Evolutionary conservation across 92 coral and sea anemone genomes (phyloP).

Genomic region (Metridium senile): DNA sequence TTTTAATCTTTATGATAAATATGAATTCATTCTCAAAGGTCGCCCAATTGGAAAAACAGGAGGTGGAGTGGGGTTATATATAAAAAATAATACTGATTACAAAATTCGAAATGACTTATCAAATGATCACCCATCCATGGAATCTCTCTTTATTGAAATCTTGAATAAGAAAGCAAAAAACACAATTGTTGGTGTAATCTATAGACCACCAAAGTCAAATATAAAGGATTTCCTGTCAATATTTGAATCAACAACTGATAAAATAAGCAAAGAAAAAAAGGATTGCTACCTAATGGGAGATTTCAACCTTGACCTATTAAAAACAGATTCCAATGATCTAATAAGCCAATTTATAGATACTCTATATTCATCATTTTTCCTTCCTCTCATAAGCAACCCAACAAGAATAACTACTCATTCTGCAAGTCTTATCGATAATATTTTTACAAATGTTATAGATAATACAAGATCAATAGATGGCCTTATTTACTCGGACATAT

Average conservation of each 20-base stretch:
- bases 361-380: constrained; percentile 5
- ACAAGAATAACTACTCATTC: constrained; percentile 33
- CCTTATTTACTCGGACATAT: constrained; percentile 16
- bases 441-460: no score
- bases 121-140: no score
- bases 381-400: constrained; percentile 32
- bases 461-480: background rate
- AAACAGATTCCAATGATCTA: constrained; percentile 10
- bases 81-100: constrained; percentile 19
- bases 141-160: constrained; percentile 34
- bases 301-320: constrained; percentile 27
- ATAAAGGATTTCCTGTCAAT: constrained; percentile 8
- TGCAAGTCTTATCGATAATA: no score
- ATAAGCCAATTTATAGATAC: constrained; percentile 26
- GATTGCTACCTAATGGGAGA: constrained; percentile 35
- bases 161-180: constrained; percentile 22
- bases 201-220: constrained; percentile 18
- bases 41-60: constrained; percentile 26
- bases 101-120: constrained; percentile 25
- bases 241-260: constrained; percentile 10
- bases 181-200: background rate
- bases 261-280: constrained; percentile 27
- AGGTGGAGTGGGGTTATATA: constrained; percentile 48
- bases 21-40: constrained; percentile 28
- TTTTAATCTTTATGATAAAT: background rate